These are phyloP conservation scores for Samia ricini DNA, from an alignment of 1,140 invertebrate species.

Conservation along the genomic window DNA sequence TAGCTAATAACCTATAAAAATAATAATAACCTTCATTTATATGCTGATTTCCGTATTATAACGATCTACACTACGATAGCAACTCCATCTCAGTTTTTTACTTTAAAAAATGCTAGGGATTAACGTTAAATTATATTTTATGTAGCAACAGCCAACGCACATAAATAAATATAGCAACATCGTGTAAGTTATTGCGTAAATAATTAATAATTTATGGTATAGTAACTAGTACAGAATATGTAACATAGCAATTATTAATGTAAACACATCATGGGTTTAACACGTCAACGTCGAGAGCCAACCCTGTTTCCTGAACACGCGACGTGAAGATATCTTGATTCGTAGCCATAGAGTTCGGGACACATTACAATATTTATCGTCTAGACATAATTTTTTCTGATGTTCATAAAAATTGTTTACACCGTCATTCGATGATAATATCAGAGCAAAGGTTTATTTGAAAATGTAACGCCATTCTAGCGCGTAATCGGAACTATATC, in stretches of 20 bases:
- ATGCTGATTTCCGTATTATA: too few species aligned
- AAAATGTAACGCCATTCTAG: not conserved
- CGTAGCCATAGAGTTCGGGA: not conserved
- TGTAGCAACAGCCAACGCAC: not conserved
- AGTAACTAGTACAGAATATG: conserved; percentile 10
- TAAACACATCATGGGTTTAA: conserved; percentile 9
- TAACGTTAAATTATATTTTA: conserved; percentile 3
- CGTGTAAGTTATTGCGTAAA: conserved; percentile 13
- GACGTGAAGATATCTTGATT: not conserved
- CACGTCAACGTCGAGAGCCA: not conserved
- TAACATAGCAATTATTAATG: conserved; percentile 9
- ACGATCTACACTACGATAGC: too few species aligned
- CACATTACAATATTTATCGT: not conserved
- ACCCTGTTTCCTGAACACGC: not conserved
- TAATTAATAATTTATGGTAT: conserved; percentile 12
- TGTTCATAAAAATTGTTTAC: not conserved
- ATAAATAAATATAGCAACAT: conserved; percentile 4
- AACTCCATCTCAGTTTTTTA: too few species aligned
- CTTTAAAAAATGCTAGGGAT: not conserved
- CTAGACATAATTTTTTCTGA: not conserved
- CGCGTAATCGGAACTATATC: too few species aligned
- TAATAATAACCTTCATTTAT: too few species aligned
- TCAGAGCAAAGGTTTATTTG: not conserved
- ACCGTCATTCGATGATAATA: not conserved
- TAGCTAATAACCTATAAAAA: too few species aligned